Percentiles rank a stretch among this genome's conserved stretches.
Conservation (phyloP, 1,140 invertebrate genomes). For the Bombyx mori region DNA sequence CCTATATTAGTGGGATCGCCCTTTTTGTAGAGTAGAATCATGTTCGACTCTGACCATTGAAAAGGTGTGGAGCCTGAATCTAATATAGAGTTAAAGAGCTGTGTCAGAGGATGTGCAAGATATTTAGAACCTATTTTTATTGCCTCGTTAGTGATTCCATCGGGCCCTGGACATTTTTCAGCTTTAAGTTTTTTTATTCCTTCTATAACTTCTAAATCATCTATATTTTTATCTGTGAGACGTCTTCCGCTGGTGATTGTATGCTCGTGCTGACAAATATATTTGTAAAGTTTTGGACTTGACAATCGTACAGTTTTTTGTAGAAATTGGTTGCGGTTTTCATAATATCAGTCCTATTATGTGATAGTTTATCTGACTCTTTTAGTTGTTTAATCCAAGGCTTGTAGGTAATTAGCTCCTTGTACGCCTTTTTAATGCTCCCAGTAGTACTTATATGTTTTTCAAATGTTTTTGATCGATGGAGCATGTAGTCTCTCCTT, state of each 20-base stretch:
- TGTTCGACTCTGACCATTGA: conserved; percentile 1
- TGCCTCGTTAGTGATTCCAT: conserved; percentile 1
- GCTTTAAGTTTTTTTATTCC: neutral
- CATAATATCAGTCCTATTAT: neutral
- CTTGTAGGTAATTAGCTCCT: neutral
- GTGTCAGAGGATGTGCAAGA: neutral
- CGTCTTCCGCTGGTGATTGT: too few species aligned
- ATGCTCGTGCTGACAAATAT: too few species aligned
- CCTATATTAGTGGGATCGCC: too few species aligned
- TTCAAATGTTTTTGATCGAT: neutral
- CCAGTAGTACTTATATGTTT: neutral
- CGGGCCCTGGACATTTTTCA: conserved; percentile 1
- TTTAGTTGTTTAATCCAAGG: neutral
- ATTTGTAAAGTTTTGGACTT: too few species aligned
- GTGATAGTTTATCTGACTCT: neutral
- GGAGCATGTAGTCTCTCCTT: too few species aligned
- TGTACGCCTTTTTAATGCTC: neutral
- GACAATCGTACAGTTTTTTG: too few species aligned
- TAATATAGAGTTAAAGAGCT: neutral
- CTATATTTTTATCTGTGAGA: neutral
- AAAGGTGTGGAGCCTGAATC: neutral
- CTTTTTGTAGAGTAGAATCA: too few species aligned
- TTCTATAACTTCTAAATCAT: neutral
- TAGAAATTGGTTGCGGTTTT: neutral
- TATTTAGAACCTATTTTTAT: neutral